Conservation (phyloP, 2,113 vertebrate species). For the Malurus elegans region DNA sequence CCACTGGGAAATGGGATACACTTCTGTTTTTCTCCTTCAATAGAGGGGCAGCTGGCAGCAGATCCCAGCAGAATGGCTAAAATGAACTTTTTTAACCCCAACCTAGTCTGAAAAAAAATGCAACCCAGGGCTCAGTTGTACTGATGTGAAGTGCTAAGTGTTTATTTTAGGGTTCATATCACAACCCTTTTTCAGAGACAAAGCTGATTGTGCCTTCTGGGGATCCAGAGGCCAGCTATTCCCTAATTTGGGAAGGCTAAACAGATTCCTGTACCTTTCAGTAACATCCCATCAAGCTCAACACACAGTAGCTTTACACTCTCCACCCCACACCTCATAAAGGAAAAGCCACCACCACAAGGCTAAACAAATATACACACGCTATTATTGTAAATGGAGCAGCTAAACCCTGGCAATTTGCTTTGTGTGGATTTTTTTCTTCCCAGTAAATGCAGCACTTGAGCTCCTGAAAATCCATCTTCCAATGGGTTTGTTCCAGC, state of each 20-base stretch:
- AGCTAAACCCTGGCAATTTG: slow-evolving; percentile 71
- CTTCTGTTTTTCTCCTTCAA: not conserved
- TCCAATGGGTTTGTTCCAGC: no score
- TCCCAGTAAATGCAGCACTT: slow-evolving; percentile 28
- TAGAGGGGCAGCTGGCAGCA: not conserved
- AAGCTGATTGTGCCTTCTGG: slow-evolving; percentile 31
- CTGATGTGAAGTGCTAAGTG: slow-evolving; percentile 58
- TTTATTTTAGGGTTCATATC: slow-evolving; percentile 76
- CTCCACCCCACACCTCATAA: slow-evolving; percentile 46
- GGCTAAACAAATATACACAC: slow-evolving; percentile 65
- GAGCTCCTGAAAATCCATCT: no score
- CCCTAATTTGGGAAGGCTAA: slow-evolving; percentile 30
- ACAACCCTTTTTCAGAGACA: slow-evolving; percentile 68
- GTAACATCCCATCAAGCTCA: slow-evolving; percentile 60
- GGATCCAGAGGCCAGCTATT: not conserved
- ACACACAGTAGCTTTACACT: slow-evolving; percentile 63
- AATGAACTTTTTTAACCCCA: not conserved
- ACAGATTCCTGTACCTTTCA: slow-evolving; percentile 64
- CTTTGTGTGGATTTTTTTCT: slow-evolving; percentile 37
- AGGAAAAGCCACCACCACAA: slow-evolving; percentile 67
- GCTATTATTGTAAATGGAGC: slow-evolving; percentile 67
- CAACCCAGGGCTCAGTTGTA: slow-evolving; percentile 70
- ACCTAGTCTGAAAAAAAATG: not conserved
- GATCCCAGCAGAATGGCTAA: slow-evolving; percentile 21
- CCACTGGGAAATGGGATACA: not conserved